Evolutionary conservation across 2,797 vertebrate genomes (phyloP).

Genomic region (Pterois miles): DNA sequence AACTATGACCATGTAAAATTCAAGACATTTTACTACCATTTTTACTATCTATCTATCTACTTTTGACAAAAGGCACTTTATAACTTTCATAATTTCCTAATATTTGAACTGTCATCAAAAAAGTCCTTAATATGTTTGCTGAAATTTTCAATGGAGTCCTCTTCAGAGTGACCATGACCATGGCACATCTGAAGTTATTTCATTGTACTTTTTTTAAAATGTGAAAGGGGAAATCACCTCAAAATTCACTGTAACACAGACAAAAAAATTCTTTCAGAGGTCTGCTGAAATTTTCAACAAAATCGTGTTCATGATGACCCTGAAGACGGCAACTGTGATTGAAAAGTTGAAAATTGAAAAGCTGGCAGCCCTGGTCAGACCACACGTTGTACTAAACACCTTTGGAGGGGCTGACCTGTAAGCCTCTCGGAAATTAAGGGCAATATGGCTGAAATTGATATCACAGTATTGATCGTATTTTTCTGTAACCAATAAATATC

Average conservation of each 20-base stretch:
- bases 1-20: too few species aligned
- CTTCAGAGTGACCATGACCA: background rate
- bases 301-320: background rate
- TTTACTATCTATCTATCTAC: too few species aligned
- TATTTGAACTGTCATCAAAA: too few species aligned
- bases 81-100: too few species aligned
- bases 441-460: background rate
- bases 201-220: background rate
- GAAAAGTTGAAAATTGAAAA: too few species aligned
- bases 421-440: background rate
- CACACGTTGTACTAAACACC: background rate
- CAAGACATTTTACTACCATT: too few species aligned
- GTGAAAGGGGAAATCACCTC: too few species aligned
- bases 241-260: too few species aligned
- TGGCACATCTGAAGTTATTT: background rate
- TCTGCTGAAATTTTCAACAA: too few species aligned
- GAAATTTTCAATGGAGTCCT: background rate
- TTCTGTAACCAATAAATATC: background rate
- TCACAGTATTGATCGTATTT: background rate
- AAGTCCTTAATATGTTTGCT: too few species aligned
- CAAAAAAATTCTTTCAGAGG: too few species aligned
- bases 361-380: background rate
- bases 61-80: too few species aligned
- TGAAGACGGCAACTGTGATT: background rate
- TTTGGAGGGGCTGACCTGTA: background rate